Conservation (phyloP, 1,140 invertebrate genomes). For the Drosophila takahashii region DNA sequence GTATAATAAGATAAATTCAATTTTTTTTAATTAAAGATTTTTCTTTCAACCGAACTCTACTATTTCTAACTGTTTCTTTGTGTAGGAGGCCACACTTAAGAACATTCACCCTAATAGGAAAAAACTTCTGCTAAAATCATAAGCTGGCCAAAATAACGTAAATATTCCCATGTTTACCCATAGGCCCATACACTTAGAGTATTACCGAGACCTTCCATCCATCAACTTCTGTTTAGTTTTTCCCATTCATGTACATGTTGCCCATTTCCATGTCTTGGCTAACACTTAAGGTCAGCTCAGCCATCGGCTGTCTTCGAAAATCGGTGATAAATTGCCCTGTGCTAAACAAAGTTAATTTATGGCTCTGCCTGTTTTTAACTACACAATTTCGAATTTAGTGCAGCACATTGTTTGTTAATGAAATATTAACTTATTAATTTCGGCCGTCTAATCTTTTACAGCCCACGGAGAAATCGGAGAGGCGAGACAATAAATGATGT, state of each 20-base stretch:
- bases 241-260: conserved; percentile 14
- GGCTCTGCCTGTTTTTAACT: conserved; percentile 32
- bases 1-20: too few relatives aligned
- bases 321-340: conserved; percentile 54
- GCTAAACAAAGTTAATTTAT: conserved; percentile 55
- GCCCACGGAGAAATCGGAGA: conserved; percentile 41
- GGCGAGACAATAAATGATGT: conserved; percentile 43
- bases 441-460: conserved; percentile 47
- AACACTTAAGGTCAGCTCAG: conserved; percentile 40
- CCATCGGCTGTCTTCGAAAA: conserved; percentile 22
- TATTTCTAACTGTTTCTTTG: not conserved
- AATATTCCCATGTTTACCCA: conserved; percentile 1
- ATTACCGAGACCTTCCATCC: conserved; percentile 18
- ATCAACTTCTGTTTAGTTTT: conserved; percentile 30
- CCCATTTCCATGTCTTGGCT: conserved; percentile 18
- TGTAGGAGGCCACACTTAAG: not conserved
- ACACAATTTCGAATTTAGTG: conserved; percentile 39
- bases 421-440: conserved; percentile 52
- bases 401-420: conserved; percentile 35
- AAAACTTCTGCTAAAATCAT: not conserved
- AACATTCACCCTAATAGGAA: not conserved
- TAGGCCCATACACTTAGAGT: conserved; percentile 2
- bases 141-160: not conserved
- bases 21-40: too few relatives aligned
- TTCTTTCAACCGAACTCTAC: not conserved